phyloP scores from a whole-genome alignment of 92 coral and sea anemone genomes.

The Epizoanthus scotinus region DNA sequence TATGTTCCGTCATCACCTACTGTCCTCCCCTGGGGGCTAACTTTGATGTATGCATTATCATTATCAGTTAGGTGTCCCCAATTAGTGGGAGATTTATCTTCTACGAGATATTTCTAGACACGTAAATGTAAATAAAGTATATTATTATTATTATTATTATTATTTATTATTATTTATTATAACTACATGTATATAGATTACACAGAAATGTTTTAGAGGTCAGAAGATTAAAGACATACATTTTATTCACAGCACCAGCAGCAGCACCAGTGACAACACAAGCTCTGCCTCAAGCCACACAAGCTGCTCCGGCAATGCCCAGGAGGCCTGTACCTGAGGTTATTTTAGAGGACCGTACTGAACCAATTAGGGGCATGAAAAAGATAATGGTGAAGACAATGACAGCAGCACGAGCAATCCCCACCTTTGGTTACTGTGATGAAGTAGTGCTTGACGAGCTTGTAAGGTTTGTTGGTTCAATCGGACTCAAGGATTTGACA shows the following conservation, averaged over 20 bases:
- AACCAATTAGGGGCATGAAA: constrained; percentile 81
- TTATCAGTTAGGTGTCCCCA: too few species aligned
- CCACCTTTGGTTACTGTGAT: constrained; percentile 96
- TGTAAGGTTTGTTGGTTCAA: constrained; percentile 58
- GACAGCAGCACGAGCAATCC: constrained; percentile 80
- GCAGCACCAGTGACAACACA: constrained; percentile 7
- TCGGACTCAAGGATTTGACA: too few species aligned
- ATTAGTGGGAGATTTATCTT: too few species aligned
- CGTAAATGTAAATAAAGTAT: too few species aligned
- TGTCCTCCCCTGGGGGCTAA: too few species aligned
- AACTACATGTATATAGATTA: too few species aligned
- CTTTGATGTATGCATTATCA: too few species aligned
- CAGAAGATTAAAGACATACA: neutral
- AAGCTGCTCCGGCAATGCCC: constrained; percentile 51
- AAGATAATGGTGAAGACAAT: constrained; percentile 92
- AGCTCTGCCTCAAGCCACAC: constrained; percentile 43
- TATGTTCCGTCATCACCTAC: too few species aligned
- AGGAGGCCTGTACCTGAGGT: constrained; percentile 69
- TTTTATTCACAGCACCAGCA: neutral
- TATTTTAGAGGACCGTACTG: constrained; percentile 76
- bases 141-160: too few species aligned
- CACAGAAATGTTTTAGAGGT: neutral
- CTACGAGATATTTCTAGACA: too few species aligned
- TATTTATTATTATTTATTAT: too few species aligned
- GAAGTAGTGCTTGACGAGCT: constrained; percentile 85